Base-by-base conservation (phyloP, 1,140 invertebrate species). In the Nixonia krombeini region DNA sequence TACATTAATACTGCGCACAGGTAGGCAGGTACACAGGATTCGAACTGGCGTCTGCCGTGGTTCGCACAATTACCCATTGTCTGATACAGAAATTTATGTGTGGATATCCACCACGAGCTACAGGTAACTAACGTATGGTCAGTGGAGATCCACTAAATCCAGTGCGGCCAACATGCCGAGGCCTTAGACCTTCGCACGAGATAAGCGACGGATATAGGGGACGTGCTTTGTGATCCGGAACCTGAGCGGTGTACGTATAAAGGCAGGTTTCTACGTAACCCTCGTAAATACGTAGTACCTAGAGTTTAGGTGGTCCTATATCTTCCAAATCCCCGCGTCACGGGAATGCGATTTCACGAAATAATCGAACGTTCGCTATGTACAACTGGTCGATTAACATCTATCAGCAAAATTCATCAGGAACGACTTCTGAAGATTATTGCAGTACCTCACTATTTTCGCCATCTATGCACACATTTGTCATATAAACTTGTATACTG, bases 1-100 rank as follows among this genome's bases (percentile, higher is more conserved):
- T 69, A 69, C 64, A 56, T 66, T 69, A 63, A 63, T 63, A 69
- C 58, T 45, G 8, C 5, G 47, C 42, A 49, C 61, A 58, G 61
- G 61, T 66, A 73, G 55, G 47, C 68, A 69, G 64, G 59, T 72
- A 69, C 61, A 55, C 55, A 52, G 64, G 26, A 56, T 56, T 70
- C 55, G 56, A 70, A 64, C 67, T 65, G 56, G 61, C 61, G 67
- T 70, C 56, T 64, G 59, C 58, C 44, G 67, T 73, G 74, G 79
- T 76, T 83, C 78, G 80, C 75, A 83, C 83, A 84, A 85, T 85
- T 84, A 84, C 81, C 81, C 74, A 85, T 85, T 84, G 83, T 84
- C 80, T 76, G 83, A 85, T 84, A 83, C 76, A 78, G 82, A 80
- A 84, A 85, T 85, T 85, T 84, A 85, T 84, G 82, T 81, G 72